Percentiles rank a stretch among this genome's conserved stretches.
Conservation (phyloP, 1,140 invertebrate genomes). For the Papilio aristodemus region DNA sequence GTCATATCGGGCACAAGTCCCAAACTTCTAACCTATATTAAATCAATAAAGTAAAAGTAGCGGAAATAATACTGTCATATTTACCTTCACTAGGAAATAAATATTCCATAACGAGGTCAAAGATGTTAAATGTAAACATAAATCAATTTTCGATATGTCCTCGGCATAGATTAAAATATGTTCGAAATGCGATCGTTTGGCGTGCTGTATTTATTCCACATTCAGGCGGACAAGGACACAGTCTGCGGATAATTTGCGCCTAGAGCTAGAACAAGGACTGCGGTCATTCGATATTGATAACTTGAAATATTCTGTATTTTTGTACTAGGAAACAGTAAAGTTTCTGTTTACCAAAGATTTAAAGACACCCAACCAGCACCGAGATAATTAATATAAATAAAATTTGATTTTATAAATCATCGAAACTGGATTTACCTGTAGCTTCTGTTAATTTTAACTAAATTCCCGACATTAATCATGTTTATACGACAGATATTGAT, state of each 20-base stretch:
- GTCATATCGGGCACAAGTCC: too few species aligned
- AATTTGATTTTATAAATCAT: not conserved
- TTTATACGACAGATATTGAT: conserved; percentile 14
- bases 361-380: not conserved
- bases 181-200: conserved; percentile 19
- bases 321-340: not conserved
- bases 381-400: not conserved
- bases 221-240: conserved; percentile 21
- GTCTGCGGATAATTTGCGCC: not conserved
- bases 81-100: conserved; percentile 29
- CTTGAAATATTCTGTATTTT: not conserved
- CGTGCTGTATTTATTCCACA: conserved; percentile 14
- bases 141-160: conserved; percentile 26
- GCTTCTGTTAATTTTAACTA: conserved; percentile 5
- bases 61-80: not conserved
- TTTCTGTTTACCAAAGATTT: not conserved
- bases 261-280: not conserved
- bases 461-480: not conserved
- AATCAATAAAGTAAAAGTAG: conserved; percentile 12
- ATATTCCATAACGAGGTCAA: conserved; percentile 24
- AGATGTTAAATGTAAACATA: conserved; percentile 22
- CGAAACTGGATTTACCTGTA: not conserved
- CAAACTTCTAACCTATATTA: too few species aligned
- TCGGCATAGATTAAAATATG: conserved; percentile 27
- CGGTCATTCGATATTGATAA: not conserved